phyloP scores from a whole-genome alignment of 2,888 invertebrate species.

The Rhabditoides inermis region DNA sequence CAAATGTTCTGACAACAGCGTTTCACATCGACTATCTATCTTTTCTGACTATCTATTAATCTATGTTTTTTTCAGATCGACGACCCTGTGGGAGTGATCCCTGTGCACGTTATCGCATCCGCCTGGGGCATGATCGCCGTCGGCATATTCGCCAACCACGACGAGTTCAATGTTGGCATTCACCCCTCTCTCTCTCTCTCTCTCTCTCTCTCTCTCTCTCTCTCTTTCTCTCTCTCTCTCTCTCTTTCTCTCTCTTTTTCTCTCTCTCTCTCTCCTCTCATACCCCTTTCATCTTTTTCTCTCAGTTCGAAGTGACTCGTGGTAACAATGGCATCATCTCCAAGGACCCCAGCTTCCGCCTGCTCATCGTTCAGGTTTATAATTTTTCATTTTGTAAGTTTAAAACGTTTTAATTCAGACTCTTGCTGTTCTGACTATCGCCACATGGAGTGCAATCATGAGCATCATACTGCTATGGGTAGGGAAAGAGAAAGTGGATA shows the following conservation, averaged over 20 bases:
- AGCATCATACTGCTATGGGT: conserved; percentile 22
- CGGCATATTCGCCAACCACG: conserved; percentile 35
- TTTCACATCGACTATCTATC: too few relatives aligned
- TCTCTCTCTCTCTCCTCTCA: background rate
- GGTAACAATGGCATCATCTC: conserved; percentile 26
- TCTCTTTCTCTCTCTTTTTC: background rate
- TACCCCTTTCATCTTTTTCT: background rate
- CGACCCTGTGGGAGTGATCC: conserved; percentile 45
- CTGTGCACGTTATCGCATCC: conserved; percentile 44
- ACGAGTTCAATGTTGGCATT: conserved; percentile 16
- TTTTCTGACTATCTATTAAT: too few relatives aligned
- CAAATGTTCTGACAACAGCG: too few relatives aligned
- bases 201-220: background rate
- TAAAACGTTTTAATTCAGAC: background rate
- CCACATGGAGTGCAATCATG: conserved; percentile 23
- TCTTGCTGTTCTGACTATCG: conserved; percentile 17
- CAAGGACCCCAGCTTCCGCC: conserved; percentile 29
- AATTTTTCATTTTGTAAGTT: too few relatives aligned
- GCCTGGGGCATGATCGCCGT: conserved; percentile 47
- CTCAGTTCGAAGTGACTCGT: conserved; percentile 16
- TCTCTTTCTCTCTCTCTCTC: background rate
- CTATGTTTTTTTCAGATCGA: conserved; percentile 29
- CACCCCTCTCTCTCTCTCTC: too few relatives aligned
- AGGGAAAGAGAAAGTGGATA: background rate
- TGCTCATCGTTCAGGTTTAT: conserved; percentile 22